Evolutionary conservation across 2,797 vertebrate genomes (phyloP).

Genomic region (Rhinoraja longicauda): DNA sequence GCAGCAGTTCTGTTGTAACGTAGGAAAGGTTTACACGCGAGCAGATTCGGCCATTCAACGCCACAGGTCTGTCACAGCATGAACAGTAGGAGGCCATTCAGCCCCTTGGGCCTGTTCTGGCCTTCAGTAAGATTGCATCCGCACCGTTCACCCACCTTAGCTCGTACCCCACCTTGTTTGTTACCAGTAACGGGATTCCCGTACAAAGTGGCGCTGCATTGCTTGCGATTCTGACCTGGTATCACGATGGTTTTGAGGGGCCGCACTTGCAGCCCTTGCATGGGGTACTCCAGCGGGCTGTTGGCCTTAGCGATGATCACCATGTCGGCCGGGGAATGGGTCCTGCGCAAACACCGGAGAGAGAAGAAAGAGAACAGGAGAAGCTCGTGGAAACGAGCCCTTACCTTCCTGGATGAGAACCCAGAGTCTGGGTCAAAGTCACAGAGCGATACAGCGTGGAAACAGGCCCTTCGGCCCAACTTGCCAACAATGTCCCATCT

Average conservation of each 20-base stretch:
- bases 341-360: not conserved
- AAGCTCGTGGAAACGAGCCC: not conserved
- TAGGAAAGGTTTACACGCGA: not conserved
- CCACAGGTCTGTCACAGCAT: not conserved
- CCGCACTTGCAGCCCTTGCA: not conserved
- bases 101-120: not conserved
- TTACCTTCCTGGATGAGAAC: not conserved
- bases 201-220: not conserved
- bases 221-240: not conserved
- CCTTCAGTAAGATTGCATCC: not conserved
- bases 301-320: constrained; percentile 32
- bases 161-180: too few relatives aligned
- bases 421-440: not conserved
- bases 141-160: not conserved
- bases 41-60: not conserved
- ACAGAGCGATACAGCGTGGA: too few relatives aligned
- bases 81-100: not conserved
- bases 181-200: not conserved
- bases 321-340: constrained; percentile 6
- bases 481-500: too few relatives aligned
- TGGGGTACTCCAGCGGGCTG: constrained; percentile 2
- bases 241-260: constrained; percentile 28
- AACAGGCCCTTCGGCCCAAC: too few relatives aligned
- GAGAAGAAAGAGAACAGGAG: not conserved
- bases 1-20: too few relatives aligned